Evolutionary conservation across 2,888 invertebrate genomes (phyloP), one percentile per base, ranked within the genome.

Genomic region (Trisateles emortualis): DNA sequence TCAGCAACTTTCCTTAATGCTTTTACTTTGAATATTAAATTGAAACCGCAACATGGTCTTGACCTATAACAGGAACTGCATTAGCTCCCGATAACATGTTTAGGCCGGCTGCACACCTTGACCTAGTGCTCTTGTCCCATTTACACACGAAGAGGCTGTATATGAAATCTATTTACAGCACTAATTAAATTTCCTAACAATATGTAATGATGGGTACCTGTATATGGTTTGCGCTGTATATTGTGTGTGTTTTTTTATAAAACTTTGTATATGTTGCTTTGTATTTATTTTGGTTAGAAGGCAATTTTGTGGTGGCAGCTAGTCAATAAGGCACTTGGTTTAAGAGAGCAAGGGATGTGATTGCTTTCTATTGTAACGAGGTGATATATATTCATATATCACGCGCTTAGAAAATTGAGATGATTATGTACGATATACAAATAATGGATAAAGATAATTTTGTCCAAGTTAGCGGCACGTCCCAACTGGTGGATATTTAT

Each of bases 21-120:
- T 9, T 3, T 16, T 3, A 36, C 1, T 19, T 10, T n/a, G 17
- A n/a, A 36, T 24, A 47, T 5, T 19, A 43, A 16, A n/a, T n/a
- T n/a, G 11, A 17, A 44, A 44, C 17, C 38, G 17, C 49, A 48
- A 9, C 16, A n/a, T 51, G 65, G 13, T 51, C 65, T 59, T 68
- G 65, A 68, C 63, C 63, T 16, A 46, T 49, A 39, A 59, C 50
- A 65, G 63, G 48, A 73, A 70, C 50, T 79, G 74, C 79, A 81
- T 81, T 84, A 84, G 62, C 50, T 65, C 39, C 59, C 77, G 62
- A 72, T 86, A 86, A 84, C 71, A 64, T 44, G 71, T 73, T 84
- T 78, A 79, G 54, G 11, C 22, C 43, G 39, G n/a, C 43, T 29
- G 32, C 33, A 65, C 74, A 64, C 79, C 78, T 73, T 79, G 78